phyloP scores from a whole-genome alignment of 2,888 invertebrate genomes.

The Cynaeus angustus region DNA sequence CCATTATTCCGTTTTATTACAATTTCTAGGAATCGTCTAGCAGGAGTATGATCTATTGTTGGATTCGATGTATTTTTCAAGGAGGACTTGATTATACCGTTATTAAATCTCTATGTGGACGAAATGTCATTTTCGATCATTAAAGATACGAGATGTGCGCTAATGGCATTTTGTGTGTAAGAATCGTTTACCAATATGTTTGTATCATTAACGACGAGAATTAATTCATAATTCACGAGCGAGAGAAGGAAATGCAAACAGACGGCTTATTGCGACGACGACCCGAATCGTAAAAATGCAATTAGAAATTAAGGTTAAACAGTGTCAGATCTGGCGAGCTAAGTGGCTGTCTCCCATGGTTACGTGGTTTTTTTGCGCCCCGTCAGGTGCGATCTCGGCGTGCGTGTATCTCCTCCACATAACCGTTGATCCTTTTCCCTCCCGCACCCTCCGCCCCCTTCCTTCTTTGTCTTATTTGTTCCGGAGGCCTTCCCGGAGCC shows the following conservation, averaged over 20 bases:
- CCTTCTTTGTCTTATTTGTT: slow-evolving; percentile 52
- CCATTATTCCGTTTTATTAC: slow-evolving; percentile 39
- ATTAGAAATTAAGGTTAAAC: slow-evolving; percentile 12
- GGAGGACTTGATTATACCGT: slow-evolving; percentile 25
- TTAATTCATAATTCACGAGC: slow-evolving; percentile 45
- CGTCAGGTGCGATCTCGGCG: slow-evolving; percentile 26
- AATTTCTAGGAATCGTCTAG: slow-evolving; percentile 26
- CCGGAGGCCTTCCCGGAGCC: slow-evolving; percentile 53
- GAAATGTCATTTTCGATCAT: slow-evolving; percentile 30
- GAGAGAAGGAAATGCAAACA: slow-evolving; percentile 36
- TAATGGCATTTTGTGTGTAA: slow-evolving; percentile 26
- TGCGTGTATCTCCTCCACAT: slow-evolving; percentile 25
- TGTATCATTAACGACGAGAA: slow-evolving; percentile 47
- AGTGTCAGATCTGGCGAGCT: neutral
- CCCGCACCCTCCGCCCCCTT: slow-evolving; percentile 23
- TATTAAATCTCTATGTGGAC: slow-evolving; percentile 36
- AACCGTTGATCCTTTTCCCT: slow-evolving; percentile 39
- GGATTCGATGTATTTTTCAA: slow-evolving; percentile 22
- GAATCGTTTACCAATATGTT: slow-evolving; percentile 45
- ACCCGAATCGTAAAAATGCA: slow-evolving; percentile 32
- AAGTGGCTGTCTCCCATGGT: neutral
- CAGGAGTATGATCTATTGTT: slow-evolving; percentile 29
- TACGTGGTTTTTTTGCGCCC: neutral
- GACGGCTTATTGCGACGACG: slow-evolving; percentile 32
- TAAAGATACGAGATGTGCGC: slow-evolving; percentile 30